Conservation (phyloP, 2,113 vertebrate genomes). For the Silurus asotus region DNA sequence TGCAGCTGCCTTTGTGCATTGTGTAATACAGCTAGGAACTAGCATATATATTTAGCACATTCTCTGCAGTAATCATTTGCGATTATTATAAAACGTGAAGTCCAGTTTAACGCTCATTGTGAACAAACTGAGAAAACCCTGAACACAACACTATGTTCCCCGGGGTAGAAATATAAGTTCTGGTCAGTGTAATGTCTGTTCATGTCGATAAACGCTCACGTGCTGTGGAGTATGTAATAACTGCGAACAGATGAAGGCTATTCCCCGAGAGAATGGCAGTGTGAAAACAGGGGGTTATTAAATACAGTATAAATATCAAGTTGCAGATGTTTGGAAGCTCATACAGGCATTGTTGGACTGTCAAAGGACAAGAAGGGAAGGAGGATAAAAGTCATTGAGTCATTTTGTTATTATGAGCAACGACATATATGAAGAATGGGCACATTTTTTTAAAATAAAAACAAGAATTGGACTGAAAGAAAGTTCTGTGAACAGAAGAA, state of each 20-base stretch:
- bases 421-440: too few species aligned
- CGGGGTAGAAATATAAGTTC: constrained; percentile 5
- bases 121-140: constrained; percentile 42
- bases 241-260: constrained; percentile 23
- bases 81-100: not conserved
- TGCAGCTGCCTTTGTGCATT: too few species aligned
- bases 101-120: not conserved
- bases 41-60: not conserved
- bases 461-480: too few species aligned
- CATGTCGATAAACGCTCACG: not conserved
- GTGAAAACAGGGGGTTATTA: constrained; percentile 13
- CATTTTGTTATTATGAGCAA: too few species aligned
- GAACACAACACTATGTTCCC: constrained; percentile 34
- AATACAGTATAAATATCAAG: constrained; percentile 29
- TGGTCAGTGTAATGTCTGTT: constrained; percentile 9
- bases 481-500: too few species aligned
- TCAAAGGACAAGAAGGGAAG: too few species aligned
- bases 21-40: not conserved
- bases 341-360: too few species aligned
- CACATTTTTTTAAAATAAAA: too few species aligned
- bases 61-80: not conserved
- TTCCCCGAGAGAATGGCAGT: constrained; percentile 24
- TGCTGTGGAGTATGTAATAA: not conserved
- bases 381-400: too few species aligned
- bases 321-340: not conserved